Base-by-base conservation (phyloP, 2,888 invertebrate species). In the Polymixis lichenea region DNA sequence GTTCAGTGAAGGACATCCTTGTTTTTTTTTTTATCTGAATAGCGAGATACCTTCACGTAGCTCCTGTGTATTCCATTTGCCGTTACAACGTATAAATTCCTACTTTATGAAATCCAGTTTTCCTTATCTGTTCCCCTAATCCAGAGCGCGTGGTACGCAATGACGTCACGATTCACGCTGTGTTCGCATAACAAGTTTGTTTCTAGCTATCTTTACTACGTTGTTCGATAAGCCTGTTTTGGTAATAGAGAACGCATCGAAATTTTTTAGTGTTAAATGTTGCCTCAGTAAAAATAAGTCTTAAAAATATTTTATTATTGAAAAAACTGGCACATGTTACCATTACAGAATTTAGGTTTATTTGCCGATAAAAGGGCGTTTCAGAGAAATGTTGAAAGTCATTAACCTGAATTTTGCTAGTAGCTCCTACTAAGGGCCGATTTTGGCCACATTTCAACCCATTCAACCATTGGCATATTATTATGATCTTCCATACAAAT, bases 61-160 rank as follows among this genome's bases (percentile, higher is more conserved):
- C 46, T 66, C 67, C 56, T 64, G 64, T 77, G 71, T 72, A 72
- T 76, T 73, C 53, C 67, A 58, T 70, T 72, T 67, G 49, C 62
- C 49, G 70, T 77, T 69, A 66, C 67, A 66, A 60, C 53, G 70
- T 78, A 80, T 71, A 77, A 72, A 77, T 83, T 80, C 64, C 62
- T 68, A 75, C 78, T 84, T 82, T 77, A 82, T 80, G 73, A 77
- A 78, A 80, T 73, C 75, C 78, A 64, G 84, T 80, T 84, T 87
- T 80, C 80, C 86, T 82, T 88, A 86, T 83, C 82, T 75, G 71
- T 81, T 82, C 82, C 82, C 87, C 83, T 83, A 80, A 83, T 82
- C 72, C 80, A 72, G 76, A 69, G 75, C 73, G 80, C 82, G 80
- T 80, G 75, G 76, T 75, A 77, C 76, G 78, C 73, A 68, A 60